Evolutionary conservation across 2,113 vertebrate species (phyloP).

Genomic region (Monarcha castaneiventris): DNA sequence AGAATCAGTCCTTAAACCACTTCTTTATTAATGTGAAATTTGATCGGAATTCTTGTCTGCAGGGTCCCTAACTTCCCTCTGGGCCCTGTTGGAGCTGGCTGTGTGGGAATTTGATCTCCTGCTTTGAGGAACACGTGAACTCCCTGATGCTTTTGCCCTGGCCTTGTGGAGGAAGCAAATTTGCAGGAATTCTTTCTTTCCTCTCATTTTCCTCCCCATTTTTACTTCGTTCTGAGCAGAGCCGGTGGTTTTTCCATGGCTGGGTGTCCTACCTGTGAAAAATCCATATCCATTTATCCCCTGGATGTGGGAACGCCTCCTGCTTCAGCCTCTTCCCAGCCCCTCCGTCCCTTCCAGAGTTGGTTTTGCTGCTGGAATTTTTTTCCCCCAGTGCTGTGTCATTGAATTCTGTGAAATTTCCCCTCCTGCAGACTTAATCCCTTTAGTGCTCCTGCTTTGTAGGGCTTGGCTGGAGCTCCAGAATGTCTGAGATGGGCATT

Average conservation of each 20-base stretch:
- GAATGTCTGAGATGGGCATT: background rate
- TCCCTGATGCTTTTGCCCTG: background rate
- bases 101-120: accelerated
- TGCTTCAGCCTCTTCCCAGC: background rate
- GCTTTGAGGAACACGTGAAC: accelerated
- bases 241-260: accelerated
- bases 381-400: background rate
- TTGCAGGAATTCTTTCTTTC: background rate
- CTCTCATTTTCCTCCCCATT: accelerated
- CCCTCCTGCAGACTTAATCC: background rate
- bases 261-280: background rate
- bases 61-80: background rate
- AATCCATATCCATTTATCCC: background rate
- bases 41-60: background rate
- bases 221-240: accelerated
- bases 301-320: background rate
- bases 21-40: background rate
- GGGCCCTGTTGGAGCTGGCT: background rate
- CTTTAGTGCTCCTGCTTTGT: background rate
- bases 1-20: background rate
- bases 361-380: background rate
- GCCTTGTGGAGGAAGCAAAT: background rate
- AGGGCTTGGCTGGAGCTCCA: background rate
- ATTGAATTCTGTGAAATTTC: background rate
- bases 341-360: background rate